Evolutionary conservation across 2,113 vertebrate genomes (phyloP), one percentile per base, ranked within the genome.

Genomic region (Brachyhypopomus gauderio): DNA sequence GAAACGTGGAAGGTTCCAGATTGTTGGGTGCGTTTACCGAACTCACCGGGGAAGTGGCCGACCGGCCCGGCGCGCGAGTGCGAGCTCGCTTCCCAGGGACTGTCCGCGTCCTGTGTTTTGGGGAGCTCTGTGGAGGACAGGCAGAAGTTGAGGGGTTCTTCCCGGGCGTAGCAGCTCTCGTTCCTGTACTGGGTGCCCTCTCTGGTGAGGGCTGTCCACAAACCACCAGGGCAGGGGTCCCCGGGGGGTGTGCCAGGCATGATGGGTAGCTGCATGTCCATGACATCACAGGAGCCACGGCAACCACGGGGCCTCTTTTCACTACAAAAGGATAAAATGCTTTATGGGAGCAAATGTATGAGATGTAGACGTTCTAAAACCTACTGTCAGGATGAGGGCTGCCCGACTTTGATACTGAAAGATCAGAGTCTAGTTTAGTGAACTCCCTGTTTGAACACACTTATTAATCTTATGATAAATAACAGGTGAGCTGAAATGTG

Each of bases 121-220:
- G 90, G 93, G 19, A 82, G 0, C 0, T 88, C 85, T 1, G 85
- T 63, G 85, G 90, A 79, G 14, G 92, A 79, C 62, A 87, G 16
- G 55, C 89, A 91, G 80, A 93, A 87, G 73, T 85, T 82, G 0
- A 87, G 86, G 64, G 90, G 79, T 9, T 88, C 83, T 0, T 91
- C 85, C 1, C 87, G 86, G 67, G 79, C 11, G 0, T 89, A 88
- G 84, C 86, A 88, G 41, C 85, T 87, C 16, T 90, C 87, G 0
- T 66, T 87, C 84, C 91, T 93, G 72, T 86, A 88, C 84, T 86
- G 92, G 75, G 88, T 48, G 8, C 72, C 52, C 2, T 90, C 85
- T 0, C 85, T 92, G 74, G 84, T 90, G 6, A 89, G 90, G 62
- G 86, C 48, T 3, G 73, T 72, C 92, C 94, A 94, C 20, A 87